Evolutionary conservation across 2,797 vertebrate genomes (phyloP).

Genomic region (Microchirus variegatus): DNA sequence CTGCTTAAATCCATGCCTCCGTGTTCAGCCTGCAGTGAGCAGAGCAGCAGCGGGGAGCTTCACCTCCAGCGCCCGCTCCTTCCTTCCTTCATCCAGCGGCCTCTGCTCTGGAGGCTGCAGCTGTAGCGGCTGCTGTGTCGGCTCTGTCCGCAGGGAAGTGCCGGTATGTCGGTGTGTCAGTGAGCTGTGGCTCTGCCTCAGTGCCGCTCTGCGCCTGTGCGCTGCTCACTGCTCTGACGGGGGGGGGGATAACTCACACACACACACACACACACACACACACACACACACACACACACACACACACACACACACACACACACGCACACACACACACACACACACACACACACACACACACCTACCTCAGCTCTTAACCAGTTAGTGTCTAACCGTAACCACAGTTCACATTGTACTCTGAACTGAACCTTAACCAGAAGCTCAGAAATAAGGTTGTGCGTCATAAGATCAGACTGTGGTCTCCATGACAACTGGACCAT

Average conservation of each 20-base stretch:
- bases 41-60: slow-evolving; percentile 52
- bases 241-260: slow-evolving; percentile 44
- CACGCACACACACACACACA: slow-evolving; percentile 10
- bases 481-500: too few relatives aligned
- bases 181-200: slow-evolving; percentile 1
- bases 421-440: too few relatives aligned
- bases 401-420: too few relatives aligned
- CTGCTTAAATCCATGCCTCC: slow-evolving; percentile 74
- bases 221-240: slow-evolving; percentile 34
- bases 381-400: too few relatives aligned
- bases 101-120: neutral
- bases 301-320: slow-evolving; percentile 14
- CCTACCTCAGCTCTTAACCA: too few relatives aligned
- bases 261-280: neutral
- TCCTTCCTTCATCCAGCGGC: too few relatives aligned
- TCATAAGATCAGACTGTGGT: too few relatives aligned
- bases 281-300: too few relatives aligned
- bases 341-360: too few relatives aligned
- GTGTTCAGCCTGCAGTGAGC: slow-evolving; percentile 45
- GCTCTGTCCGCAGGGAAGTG: slow-evolving; percentile 30
- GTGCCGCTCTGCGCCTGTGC: slow-evolving; percentile 68
- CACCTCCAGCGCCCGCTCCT: slow-evolving; percentile 36
- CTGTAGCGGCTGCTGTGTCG: neutral
- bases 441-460: too few relatives aligned
- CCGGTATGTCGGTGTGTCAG: slow-evolving; percentile 14